Evolutionary conservation across 53 echinoderm and acorn worm genomes (phyloP).

Genomic region (Hippasteria phrygiana): DNA sequence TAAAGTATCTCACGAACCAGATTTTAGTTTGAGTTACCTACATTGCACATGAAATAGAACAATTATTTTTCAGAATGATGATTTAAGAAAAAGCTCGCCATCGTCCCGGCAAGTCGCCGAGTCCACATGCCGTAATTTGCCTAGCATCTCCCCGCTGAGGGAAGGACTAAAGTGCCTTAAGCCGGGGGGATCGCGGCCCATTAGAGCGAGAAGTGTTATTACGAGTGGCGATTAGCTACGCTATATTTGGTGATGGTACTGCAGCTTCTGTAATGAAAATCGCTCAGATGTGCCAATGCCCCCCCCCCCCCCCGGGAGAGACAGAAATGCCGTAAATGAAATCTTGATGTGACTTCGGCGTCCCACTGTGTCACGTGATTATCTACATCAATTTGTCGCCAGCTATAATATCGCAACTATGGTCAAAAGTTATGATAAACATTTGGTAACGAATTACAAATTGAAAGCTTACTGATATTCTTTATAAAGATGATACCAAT

Average conservation of each 20-base stretch:
- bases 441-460: no score
- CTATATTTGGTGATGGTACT: background rate
- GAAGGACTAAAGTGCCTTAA: constrained; percentile 9
- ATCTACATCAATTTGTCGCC: no score
- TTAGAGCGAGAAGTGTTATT: constrained; percentile 29
- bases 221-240: constrained; percentile 22
- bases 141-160: background rate
- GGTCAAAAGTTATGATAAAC: no score
- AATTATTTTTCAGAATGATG: background rate
- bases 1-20: no score
- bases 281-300: constrained; percentile 5
- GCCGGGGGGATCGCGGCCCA: constrained; percentile 4
- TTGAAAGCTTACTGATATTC: no score
- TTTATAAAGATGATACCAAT: no score
- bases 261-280: constrained; percentile 23
- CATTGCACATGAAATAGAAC: background rate
- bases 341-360: background rate
- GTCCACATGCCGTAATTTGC: constrained; percentile 2
- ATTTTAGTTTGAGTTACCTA: no score
- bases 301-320: background rate
- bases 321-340: background rate
- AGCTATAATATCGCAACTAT: no score
- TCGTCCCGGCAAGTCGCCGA: background rate
- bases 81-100: background rate
- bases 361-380: no score